Percentiles rank a stretch among this genome's conserved stretches.
Evolutionary conservation across 64 coral and sea anemone species (phyloP).

Genomic region (Actinia equina): DNA sequence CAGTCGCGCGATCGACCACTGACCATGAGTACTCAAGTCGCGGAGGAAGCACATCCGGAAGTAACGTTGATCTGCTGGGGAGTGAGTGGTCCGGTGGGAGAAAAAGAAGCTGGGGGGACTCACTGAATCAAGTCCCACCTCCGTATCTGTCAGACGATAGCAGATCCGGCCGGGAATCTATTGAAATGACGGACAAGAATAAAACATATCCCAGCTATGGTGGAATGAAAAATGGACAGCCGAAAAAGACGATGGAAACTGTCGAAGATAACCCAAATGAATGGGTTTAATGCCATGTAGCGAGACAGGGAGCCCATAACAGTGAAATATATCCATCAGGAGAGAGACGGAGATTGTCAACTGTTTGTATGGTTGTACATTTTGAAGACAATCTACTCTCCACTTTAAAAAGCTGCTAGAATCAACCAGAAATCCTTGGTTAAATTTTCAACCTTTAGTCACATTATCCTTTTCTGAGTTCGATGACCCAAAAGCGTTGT

Average conservation of each 20-base stretch:
- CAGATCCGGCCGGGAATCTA: background rate
- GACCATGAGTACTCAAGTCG: background rate
- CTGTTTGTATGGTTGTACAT: too few species aligned
- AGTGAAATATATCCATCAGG: too few species aligned
- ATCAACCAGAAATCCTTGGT: too few species aligned
- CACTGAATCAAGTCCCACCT: constrained; percentile 61
- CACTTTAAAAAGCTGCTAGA: too few species aligned
- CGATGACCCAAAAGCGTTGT: background rate
- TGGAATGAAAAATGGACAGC: background rate
- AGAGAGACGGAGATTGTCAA: too few species aligned
- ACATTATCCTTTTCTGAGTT: background rate
- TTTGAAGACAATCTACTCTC: too few species aligned
- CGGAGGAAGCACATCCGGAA: constrained; percentile 25
- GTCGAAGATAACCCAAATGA: constrained; percentile 5
- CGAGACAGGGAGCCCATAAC: background rate
- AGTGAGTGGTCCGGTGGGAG: constrained; percentile 4
- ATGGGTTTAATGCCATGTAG: background rate
- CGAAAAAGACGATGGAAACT: background rate
- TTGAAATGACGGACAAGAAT: constrained; percentile 4
- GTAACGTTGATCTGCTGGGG: constrained; percentile 27
- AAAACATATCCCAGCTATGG: background rate
- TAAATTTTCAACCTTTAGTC: too few species aligned
- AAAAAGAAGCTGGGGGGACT: constrained; percentile 64
- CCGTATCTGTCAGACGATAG: constrained; percentile 30
- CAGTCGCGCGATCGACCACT: constrained; percentile 13